Evolutionary conservation across 2,113 vertebrate species (phyloP).

Genomic region (Campylomormyrus tamandua): DNA sequence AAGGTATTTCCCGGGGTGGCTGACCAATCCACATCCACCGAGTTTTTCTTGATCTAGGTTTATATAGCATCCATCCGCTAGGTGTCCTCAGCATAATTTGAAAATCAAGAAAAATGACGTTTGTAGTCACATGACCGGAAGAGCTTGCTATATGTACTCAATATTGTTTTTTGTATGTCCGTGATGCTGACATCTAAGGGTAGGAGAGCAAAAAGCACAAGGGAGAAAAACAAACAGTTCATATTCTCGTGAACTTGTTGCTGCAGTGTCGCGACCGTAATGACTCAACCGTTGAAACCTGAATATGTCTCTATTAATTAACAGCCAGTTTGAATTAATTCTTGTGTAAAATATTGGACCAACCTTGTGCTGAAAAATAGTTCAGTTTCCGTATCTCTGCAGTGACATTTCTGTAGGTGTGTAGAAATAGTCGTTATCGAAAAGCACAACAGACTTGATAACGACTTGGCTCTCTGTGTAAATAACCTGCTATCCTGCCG

Average conservation of each 20-base stretch:
- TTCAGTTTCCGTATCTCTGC: not conserved
- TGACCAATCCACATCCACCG: not conserved
- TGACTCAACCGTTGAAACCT: not conserved
- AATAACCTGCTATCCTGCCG: not conserved
- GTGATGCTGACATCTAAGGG: slow-evolving; percentile 23
- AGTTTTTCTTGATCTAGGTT: not conserved
- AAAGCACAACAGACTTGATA: not conserved
- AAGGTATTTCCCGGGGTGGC: not conserved
- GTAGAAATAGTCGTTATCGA: not conserved
- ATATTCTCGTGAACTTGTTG: not conserved
- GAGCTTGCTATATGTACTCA: slow-evolving; percentile 40
- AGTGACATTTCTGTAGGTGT: not conserved
- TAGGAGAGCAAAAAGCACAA: slow-evolving; percentile 9
- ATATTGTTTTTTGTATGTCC: slow-evolving; percentile 20
- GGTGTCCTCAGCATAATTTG: slow-evolving; percentile 18
- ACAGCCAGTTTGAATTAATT: not conserved
- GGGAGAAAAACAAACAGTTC: not conserved
- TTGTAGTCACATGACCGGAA: slow-evolving; percentile 64
- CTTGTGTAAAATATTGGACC: not conserved
- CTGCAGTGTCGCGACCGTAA: not conserved
- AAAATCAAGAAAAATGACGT: slow-evolving; percentile 21
- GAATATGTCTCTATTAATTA: not conserved
- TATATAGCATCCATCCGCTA: slow-evolving; percentile 29
- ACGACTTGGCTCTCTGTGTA: not conserved
- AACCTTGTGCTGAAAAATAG: not conserved